Evolutionary conservation across 2,113 vertebrate genomes (phyloP), one percentile per base, ranked within the genome.

Genomic region (Dasyornis broadbenti): DNA sequence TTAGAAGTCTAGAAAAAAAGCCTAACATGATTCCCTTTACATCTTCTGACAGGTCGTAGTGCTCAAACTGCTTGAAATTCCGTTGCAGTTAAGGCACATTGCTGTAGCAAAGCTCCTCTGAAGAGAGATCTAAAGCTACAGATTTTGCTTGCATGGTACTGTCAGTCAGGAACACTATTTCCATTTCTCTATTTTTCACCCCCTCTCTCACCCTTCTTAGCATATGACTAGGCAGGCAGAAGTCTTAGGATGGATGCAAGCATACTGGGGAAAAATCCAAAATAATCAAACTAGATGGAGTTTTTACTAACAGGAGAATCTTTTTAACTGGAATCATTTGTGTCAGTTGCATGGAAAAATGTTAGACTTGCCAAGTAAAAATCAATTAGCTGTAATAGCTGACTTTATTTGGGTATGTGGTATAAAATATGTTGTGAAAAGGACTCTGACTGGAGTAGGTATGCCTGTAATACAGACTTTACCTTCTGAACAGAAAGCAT

Each of bases 81-180:
- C 65, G 92, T 81, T 96, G 71, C 90, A 56, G 92, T 86, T 93
- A 94, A 40, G 3, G 0, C 71, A 42, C 37, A 8, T 44, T 64
- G 71, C 90, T 83, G 39, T 78, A 91, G 82, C 72, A 88, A 49
- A 94, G 72, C 68, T 93, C 39, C 27, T 88, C 87, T 92, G 93
- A 86, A 94, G 90, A 65, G 63, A 91, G 45, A 91, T 93, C 84
- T 94, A 70, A 95, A 89, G 85, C 82, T 90, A 82, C 89, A 96
- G 88, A 95, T 92, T 95, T 94, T 93, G 85, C 93, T 92, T 92
- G 90, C 60, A 21, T 93, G 61, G 44, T 95, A 52, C 82, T 96
- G 94, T 93, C 94, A 93, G 83, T 96, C 81, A 95, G 81, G 73
- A 95, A 42, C 45, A 82, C 35, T 69, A 89, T 92, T 96, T 92